Conservation (phyloP, 1,140 invertebrate genomes). For the Hydropsyche tenuis region DNA sequence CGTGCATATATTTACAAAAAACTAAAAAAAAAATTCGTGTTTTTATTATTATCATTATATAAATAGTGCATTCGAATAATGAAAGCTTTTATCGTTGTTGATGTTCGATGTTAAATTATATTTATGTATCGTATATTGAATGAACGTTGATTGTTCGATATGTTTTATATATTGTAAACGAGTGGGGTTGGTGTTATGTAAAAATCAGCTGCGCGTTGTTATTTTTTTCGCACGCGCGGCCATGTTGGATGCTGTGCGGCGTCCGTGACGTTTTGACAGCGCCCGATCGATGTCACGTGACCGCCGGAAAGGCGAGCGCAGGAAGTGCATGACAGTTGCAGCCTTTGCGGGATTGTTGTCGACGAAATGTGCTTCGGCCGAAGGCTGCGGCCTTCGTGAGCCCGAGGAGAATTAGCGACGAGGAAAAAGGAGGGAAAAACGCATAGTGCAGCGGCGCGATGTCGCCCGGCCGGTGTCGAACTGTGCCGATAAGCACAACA, state of each 20-base stretch:
- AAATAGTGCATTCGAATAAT: no score
- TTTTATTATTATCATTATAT: no score
- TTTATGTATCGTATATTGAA: background rate
- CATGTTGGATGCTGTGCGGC: slow-evolving; percentile 48
- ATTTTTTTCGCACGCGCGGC: slow-evolving; percentile 27
- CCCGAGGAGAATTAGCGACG: no score
- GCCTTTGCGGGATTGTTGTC: no score
- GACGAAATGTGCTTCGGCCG: slow-evolving; percentile 13
- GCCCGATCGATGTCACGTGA: slow-evolving; percentile 49
- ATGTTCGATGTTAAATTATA: no score
- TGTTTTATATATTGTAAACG: no score
- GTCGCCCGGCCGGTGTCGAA: background rate
- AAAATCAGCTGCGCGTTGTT: background rate
- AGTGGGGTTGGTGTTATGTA: background rate
- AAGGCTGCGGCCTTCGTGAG: no score
- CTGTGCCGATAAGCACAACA: background rate
- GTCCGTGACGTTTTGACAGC: slow-evolving; percentile 38
- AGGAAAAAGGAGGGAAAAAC: background rate
- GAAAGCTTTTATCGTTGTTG: no score
- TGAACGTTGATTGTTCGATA: background rate
- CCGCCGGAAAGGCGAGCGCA: slow-evolving; percentile 15
- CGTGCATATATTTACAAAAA: background rate
- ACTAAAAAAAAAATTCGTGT: background rate
- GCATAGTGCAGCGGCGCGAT: background rate
- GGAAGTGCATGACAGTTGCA: no score